phyloP scores from a whole-genome alignment of 2,113 vertebrate genomes.

The Calyptommatus sinebrachiatus region DNA sequence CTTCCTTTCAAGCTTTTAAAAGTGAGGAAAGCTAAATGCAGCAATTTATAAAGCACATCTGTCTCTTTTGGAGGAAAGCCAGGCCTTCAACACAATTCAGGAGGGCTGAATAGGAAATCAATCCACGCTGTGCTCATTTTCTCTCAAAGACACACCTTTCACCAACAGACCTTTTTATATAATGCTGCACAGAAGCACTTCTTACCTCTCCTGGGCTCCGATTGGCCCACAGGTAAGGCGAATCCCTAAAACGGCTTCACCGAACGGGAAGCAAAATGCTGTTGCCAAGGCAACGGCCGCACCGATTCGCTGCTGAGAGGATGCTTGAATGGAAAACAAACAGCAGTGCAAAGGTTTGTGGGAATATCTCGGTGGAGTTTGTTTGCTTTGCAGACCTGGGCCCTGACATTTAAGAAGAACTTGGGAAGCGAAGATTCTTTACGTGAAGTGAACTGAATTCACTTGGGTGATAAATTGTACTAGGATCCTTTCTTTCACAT shows the following conservation, averaged over 20 bases:
- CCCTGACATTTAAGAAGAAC: neutral
- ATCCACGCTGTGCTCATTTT: slow-evolving; percentile 21
- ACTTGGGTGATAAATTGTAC: neutral
- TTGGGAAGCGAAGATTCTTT: neutral
- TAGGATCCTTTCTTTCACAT: too few relatives aligned
- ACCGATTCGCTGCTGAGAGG: neutral
- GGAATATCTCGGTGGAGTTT: neutral
- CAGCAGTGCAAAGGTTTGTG: neutral
- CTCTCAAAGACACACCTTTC: slow-evolving; percentile 12
- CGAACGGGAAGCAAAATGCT: neutral
- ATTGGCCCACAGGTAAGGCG: neutral
- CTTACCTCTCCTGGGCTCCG: neutral
- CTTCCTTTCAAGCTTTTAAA: neutral
- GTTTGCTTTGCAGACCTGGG: neutral
- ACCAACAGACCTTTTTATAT: slow-evolving; percentile 14
- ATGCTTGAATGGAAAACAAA: neutral
- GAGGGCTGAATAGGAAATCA: slow-evolving; percentile 25
- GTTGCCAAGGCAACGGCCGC: neutral
- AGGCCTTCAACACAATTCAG: slow-evolving; percentile 8
- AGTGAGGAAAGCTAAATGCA: slow-evolving; percentile 4
- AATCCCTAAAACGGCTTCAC: neutral
- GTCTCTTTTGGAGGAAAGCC: slow-evolving; percentile 20
- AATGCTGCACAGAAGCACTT: neutral
- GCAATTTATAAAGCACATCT: slow-evolving; percentile 8
- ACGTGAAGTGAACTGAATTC: neutral